Conservation (phyloP, 2,888 invertebrate species). For the Buathra laborator region DNA sequence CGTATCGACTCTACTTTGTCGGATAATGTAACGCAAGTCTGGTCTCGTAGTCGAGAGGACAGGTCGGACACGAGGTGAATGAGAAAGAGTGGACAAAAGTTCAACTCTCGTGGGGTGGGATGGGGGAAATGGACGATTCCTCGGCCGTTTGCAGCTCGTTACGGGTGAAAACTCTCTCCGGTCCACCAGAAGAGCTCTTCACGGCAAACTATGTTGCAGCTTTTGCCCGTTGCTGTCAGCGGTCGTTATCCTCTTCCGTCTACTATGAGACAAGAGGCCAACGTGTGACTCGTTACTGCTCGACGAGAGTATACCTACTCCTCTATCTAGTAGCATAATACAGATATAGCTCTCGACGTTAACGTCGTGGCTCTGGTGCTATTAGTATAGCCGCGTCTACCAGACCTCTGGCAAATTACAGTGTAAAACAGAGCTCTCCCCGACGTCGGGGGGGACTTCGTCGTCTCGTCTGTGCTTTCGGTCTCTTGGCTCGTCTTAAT, state of each 20-base stretch:
- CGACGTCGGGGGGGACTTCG: not conserved
- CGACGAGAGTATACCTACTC: constrained; percentile 8
- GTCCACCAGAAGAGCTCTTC: not conserved
- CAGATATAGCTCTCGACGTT: not conserved
- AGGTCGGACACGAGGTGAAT: not conserved
- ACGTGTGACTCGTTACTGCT: constrained; percentile 21
- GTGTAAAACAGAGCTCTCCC: not conserved
- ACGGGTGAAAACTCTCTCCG: not conserved
- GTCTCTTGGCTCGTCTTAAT: not conserved
- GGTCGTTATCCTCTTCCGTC: constrained; percentile 22
- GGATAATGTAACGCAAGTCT: not conserved
- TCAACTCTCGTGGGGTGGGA: not conserved
- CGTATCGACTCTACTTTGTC: too few species aligned
- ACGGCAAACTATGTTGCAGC: not conserved
- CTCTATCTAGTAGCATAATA: not conserved
- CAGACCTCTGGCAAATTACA: constrained; percentile 6
- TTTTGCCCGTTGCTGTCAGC: constrained; percentile 5
- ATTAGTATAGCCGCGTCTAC: constrained; percentile 5
- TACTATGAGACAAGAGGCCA: not conserved
- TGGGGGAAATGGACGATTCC: not conserved
- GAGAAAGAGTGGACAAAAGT: constrained; percentile 19
- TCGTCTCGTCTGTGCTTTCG: constrained; percentile 8
- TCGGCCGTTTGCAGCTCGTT: constrained; percentile 2
- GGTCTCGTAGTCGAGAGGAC: not conserved
- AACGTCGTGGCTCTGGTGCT: not conserved